A percentile compares a stretch with the other conserved stretches of the same genome.
These are phyloP conservation scores for Cebus imitator DNA, from an alignment of 2,113 vertebrate genomes.

Conservation along the genomic window DNA sequence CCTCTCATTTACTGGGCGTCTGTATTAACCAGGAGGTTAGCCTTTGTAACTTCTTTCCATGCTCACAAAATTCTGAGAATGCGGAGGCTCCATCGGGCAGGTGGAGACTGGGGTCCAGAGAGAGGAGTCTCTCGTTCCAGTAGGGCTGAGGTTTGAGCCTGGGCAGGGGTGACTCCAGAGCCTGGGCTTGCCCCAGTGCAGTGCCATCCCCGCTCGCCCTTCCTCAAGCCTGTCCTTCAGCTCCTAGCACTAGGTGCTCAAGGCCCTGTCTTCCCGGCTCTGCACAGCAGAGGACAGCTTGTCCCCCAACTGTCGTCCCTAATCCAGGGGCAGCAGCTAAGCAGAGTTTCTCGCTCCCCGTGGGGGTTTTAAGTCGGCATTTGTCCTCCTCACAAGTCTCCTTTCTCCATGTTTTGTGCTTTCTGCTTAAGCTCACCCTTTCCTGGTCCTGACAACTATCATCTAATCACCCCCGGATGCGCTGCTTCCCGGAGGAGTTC, in stretches of 20 bases:
- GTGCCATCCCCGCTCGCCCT: not conserved
- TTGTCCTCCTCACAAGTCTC: not conserved
- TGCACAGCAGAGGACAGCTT: not conserved
- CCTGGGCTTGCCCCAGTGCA: not conserved
- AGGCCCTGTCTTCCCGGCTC: not conserved
- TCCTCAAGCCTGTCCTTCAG: not conserved
- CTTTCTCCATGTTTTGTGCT: not conserved
- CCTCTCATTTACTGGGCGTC: not conserved
- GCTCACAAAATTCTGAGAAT: not conserved
- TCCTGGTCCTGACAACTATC: not conserved
- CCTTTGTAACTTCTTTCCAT: not conserved
- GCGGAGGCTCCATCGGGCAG: not conserved
- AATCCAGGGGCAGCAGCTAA: not conserved
- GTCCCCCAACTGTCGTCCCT: not conserved
- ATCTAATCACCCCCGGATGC: accelerated
- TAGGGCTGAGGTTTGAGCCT: not conserved
- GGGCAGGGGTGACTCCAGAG: not conserved
- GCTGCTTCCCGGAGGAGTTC: not conserved
- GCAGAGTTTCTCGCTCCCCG: not conserved
- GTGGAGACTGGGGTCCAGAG: not conserved
- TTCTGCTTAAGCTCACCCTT: not conserved
- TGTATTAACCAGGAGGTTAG: not conserved
- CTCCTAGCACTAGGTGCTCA: not conserved
- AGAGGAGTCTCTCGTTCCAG: not conserved
- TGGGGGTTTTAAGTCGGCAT: not conserved